Conservation (phyloP, 2,888 invertebrate genomes). For the Hofmannophila pseudospretella region DNA sequence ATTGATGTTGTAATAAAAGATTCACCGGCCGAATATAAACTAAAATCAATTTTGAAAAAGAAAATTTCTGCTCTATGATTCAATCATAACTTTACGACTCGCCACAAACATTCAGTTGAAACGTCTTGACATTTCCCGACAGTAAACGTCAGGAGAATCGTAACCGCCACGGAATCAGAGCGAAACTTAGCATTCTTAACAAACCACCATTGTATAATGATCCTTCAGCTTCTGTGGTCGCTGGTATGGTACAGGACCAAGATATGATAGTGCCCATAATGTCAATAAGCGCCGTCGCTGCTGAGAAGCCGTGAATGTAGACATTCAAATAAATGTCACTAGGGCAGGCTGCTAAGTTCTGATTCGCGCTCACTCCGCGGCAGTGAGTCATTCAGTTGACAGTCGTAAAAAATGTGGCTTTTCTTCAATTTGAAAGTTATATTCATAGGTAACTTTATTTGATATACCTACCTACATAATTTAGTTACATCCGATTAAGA, state of each 20-base stretch:
- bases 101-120: slow-evolving; percentile 13
- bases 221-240: background rate
- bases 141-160: slow-evolving; percentile 27
- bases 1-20: no score
- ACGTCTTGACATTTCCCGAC: slow-evolving; percentile 37
- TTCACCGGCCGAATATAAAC: no score
- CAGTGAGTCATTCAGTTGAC: background rate
- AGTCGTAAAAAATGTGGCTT: no score
- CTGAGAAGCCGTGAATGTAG: background rate
- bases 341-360: slow-evolving; percentile 15
- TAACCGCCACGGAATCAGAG: slow-evolving; percentile 21
- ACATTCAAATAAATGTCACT: slow-evolving; percentile 39
- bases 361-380: no score
- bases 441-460: no score
- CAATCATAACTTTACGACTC: no score
- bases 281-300: background rate
- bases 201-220: slow-evolving; percentile 1
- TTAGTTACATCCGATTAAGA: no score
- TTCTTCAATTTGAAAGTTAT: no score
- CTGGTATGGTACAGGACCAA: no score
- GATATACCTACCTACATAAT: no score
- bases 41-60: no score
- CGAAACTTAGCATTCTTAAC: slow-evolving; percentile 14
- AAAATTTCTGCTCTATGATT: no score
- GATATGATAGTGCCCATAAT: background rate